A percentile compares a stretch with the other conserved stretches of the same genome.
These are phyloP conservation scores for Hypsibius dujardini DNA, from an alignment of 1,140 invertebrate species.

Conservation along the genomic window DNA sequence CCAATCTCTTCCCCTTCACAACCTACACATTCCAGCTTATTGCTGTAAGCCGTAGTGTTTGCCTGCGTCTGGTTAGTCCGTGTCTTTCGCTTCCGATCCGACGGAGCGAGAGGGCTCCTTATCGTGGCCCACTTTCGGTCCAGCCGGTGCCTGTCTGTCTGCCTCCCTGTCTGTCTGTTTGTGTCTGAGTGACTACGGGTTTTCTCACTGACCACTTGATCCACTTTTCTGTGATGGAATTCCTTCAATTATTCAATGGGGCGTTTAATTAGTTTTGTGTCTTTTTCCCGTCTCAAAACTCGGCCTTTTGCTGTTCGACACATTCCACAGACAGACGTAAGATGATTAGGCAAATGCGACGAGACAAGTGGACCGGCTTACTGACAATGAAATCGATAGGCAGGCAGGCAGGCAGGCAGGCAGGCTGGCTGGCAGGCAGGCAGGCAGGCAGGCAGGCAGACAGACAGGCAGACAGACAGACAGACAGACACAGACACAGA, in stretches of 20 bases:
- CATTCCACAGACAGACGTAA: too few relatives aligned
- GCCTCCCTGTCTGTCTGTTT: neutral
- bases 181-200: neutral
- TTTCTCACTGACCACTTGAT: neutral
- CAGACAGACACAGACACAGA: too few relatives aligned
- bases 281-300: neutral
- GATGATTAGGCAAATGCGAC: too few relatives aligned
- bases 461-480: too few relatives aligned
- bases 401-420: too few relatives aligned
- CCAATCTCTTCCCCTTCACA: neutral
- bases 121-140: neutral
- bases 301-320: too few relatives aligned
- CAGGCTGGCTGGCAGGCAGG: too few relatives aligned
- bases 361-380: too few relatives aligned
- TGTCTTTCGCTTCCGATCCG: neutral
- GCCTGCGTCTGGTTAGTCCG: neutral
- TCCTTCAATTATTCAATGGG: too few relatives aligned
- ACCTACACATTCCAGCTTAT: conserved; percentile 14
- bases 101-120: neutral
- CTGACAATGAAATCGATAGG: too few relatives aligned
- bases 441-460: too few relatives aligned
- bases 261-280: too few relatives aligned
- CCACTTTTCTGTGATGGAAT: neutral
- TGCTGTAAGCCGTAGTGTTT: conserved; percentile 4
- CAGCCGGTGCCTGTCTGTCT: neutral